Percentiles rank a stretch among this genome's conserved stretches.
These are phyloP conservation scores for Coelopa pilipes DNA, from an alignment of 2,888 invertebrate genomes.

Conservation along the genomic window DNA sequence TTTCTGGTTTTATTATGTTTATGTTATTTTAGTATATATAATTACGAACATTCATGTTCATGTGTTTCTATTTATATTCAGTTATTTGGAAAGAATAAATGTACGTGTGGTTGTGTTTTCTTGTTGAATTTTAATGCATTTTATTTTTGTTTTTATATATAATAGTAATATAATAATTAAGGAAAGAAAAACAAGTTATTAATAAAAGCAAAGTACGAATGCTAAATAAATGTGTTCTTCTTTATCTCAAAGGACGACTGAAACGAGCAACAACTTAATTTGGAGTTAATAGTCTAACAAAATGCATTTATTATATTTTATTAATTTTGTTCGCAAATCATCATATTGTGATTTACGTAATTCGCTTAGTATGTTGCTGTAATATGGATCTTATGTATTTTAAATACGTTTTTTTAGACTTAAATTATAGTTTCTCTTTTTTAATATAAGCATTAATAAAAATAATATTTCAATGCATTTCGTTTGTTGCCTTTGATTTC, in stretches of 20 bases:
- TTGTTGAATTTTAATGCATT: constrained; percentile 31
- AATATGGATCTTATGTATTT: constrained; percentile 5
- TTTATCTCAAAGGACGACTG: background rate
- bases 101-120: constrained; percentile 16
- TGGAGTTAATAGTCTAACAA: constrained; percentile 20
- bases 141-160: constrained; percentile 23
- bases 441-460: constrained; percentile 16
- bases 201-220: constrained; percentile 24
- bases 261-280: constrained; percentile 21
- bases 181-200: constrained; percentile 25
- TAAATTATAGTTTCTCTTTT: constrained; percentile 27
- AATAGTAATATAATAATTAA: constrained; percentile 32
- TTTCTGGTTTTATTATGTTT: constrained; percentile 33
- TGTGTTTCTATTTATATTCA: constrained; percentile 23
- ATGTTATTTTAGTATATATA: constrained; percentile 28
- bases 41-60: background rate
- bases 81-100: constrained; percentile 34
- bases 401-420: constrained; percentile 24
- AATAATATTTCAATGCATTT: constrained; percentile 31
- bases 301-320: constrained; percentile 18
- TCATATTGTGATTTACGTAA: background rate
- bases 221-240: constrained; percentile 28
- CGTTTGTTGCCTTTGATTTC: constrained; percentile 25
- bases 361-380: constrained; percentile 1
- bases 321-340: constrained; percentile 14